Evolutionary conservation across 2,113 vertebrate genomes (phyloP).

Genomic region (Mesocricetus auratus): DNA sequence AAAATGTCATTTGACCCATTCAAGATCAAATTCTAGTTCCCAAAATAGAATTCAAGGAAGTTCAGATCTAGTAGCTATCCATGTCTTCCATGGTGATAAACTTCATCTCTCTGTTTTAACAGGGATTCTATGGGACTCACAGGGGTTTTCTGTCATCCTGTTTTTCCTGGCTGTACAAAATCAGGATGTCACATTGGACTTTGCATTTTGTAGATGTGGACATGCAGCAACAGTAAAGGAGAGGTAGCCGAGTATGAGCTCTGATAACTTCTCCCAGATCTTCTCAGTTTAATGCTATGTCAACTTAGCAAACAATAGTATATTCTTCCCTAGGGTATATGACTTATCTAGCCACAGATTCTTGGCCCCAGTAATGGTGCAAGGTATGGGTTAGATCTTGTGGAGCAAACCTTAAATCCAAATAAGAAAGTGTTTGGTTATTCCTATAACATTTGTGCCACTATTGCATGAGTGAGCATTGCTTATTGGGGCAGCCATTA

Average conservation of each 20-base stretch:
- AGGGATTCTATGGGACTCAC: background rate
- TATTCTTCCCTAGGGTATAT: background rate
- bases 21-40: background rate
- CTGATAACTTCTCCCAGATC: background rate
- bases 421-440: background rate
- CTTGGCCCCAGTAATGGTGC: background rate
- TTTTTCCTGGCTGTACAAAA: background rate
- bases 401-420: background rate
- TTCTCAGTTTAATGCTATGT: background rate
- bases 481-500: background rate
- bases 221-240: background rate
- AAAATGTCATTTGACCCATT: background rate
- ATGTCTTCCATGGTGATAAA: background rate
- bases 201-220: background rate
- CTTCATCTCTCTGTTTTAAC: background rate
- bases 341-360: background rate
- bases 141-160: background rate
- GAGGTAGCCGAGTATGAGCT: background rate
- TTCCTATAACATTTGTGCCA: background rate
- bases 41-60: conserved; percentile 11
- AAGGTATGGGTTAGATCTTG: background rate
- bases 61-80: background rate
- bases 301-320: background rate
- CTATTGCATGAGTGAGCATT: background rate
- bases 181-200: no score